Base-by-base conservation (phyloP, 2,113 vertebrate species). In the Epinephelus moara region DNA sequence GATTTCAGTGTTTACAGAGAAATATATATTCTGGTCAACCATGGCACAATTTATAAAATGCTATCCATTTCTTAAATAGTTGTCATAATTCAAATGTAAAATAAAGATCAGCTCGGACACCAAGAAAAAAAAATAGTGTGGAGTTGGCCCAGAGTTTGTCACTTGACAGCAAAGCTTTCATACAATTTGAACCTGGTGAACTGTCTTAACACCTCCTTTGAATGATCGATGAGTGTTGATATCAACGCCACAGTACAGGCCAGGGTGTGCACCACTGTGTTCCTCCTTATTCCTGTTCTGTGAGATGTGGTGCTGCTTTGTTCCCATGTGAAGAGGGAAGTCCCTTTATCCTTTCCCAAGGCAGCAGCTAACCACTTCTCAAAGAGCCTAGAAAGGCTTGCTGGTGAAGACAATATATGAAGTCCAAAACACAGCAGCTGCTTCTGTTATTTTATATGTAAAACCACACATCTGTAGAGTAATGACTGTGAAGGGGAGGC, bases 261-360 rank as follows among this genome's bases (percentile, higher is more conserved):
- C 0, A 23, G 88, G 88, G 75, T 81, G 84, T 82, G 84, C 64
- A 33, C 81, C 11, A 3, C 60, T 56, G 23, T 49, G 82, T 76
- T 80, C 76, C 75, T 87, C 84, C 79, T 80, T 82, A 50, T 82
- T 89, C 75, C 70, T 79, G 76, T 53, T 82, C 45, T 85, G 82
- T 75, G 79, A 86, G 68, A 83, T 72, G 18, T 81, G 78, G 55
- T 69, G 78, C 78, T 64, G 78, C 81, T 90, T 82, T 86, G 85
- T 92, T 93, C 84, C 91, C 90, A 80, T 63, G 82, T 88, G 85
- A 92, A 88, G 75, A 87, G 53, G 92, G 89, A 90, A 90, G 86
- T 90, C 60, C 40, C 70, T 86, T 70, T 60, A 84, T 88, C 68
- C 83, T 88, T 90, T 84, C 80, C 79, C 86, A 84, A 80, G 81